These are phyloP conservation scores for Drosophila emarginata DNA, from an alignment of 2,888 invertebrate genomes.

Conservation along the genomic window DNA sequence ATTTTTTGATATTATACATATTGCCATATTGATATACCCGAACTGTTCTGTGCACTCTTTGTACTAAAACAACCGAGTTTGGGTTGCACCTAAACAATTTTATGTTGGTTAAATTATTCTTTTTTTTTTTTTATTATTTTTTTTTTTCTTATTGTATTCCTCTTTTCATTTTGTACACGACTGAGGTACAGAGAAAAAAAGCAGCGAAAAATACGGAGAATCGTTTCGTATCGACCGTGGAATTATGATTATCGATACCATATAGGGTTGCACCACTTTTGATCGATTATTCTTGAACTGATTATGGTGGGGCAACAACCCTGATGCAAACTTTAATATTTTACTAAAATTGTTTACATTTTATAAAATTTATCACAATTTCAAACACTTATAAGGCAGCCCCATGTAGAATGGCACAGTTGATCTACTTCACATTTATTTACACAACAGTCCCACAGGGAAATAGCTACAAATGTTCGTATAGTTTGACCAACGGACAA, in stretches of 20 bases:
- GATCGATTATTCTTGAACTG: slow-evolving; percentile 7
- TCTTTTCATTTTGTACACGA: slow-evolving; percentile 36
- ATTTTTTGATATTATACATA: slow-evolving; percentile 55
- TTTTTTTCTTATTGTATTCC: slow-evolving; percentile 22
- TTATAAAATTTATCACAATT: slow-evolving; percentile 1
- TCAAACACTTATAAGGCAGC: background rate
- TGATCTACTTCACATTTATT: background rate
- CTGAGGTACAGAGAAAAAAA: slow-evolving; percentile 48
- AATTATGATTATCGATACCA: slow-evolving; percentile 42
- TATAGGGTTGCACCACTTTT: slow-evolving; percentile 24
- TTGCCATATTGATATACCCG: slow-evolving; percentile 57
- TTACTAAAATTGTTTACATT: slow-evolving; percentile 33
- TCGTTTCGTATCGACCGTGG: slow-evolving; percentile 77
- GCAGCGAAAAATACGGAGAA: slow-evolving; percentile 42
- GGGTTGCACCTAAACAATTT: slow-evolving; percentile 13
- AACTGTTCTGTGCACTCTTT: slow-evolving; percentile 16
- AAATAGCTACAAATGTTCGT: slow-evolving; percentile 41
- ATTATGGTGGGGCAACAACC: slow-evolving; percentile 29
- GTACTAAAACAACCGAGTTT: background rate
- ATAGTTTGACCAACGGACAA: slow-evolving; percentile 62
- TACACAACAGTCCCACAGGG: slow-evolving; percentile 8
- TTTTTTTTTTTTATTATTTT: slow-evolving; percentile 10
- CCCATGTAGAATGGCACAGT: background rate
- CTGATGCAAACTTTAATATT: slow-evolving; percentile 43
- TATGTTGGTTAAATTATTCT: background rate